These are phyloP conservation scores for Otolemur garnettii DNA, from an alignment of 2,113 vertebrate species.

Conservation along the genomic window DNA sequence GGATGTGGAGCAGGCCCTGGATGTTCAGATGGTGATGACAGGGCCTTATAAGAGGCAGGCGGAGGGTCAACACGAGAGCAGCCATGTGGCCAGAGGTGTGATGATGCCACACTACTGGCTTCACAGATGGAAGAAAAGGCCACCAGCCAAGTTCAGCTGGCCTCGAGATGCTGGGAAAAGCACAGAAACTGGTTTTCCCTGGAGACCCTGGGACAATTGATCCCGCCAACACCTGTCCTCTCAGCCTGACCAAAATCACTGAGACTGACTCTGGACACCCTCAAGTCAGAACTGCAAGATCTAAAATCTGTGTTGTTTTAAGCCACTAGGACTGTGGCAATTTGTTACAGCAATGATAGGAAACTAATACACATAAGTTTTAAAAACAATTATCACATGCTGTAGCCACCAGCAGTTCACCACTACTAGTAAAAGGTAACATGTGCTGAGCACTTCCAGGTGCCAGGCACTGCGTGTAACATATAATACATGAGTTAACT, in stretches of 20 bases:
- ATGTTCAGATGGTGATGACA: rapidly evolving
- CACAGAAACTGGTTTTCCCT: rapidly evolving
- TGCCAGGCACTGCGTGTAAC: neutral
- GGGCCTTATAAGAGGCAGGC: neutral
- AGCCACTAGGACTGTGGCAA: rapidly evolving
- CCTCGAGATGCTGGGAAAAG: neutral
- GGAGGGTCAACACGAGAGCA: neutral
- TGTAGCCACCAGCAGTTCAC: neutral
- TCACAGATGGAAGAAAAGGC: neutral
- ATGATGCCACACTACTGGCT: neutral
- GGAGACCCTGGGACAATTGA: neutral
- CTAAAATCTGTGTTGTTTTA: rapidly evolving
- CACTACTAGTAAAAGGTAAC: rapidly evolving
- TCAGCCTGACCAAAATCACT: rapidly evolving
- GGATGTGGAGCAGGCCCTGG: rapidly evolving
- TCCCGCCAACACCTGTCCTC: rapidly evolving
- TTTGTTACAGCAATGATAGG: rapidly evolving
- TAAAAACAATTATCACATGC: rapidly evolving
- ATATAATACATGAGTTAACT: neutral
- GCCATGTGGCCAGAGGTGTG: no score
- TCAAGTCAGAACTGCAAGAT: no score
- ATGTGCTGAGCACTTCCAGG: rapidly evolving
- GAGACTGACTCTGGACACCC: rapidly evolving
- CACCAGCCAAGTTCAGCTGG: neutral
- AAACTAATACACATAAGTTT: rapidly evolving